A percentile compares a stretch with the other conserved stretches of the same genome.
Evolutionary conservation across 2,113 vertebrate species (phyloP).

Genomic region (Rhabdornis inornatus): DNA sequence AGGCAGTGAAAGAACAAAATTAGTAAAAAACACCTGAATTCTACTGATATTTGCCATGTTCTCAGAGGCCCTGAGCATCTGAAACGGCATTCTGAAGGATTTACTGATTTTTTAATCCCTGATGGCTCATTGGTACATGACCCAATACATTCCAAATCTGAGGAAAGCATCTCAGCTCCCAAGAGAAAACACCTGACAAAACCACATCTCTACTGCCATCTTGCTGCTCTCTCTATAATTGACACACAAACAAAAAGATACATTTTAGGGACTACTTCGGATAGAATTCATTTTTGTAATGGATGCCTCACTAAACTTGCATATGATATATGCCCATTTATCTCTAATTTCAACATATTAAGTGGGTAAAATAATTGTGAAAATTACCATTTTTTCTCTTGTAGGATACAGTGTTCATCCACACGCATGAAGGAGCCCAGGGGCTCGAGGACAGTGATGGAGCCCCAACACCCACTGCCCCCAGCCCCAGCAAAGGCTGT

Average conservation of each 20-base stretch:
- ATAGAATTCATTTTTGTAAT: neutral
- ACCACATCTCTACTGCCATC: constrained; percentile 56
- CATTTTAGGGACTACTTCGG: neutral
- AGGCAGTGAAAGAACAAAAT: neutral
- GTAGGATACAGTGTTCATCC: neutral
- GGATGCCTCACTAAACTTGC: neutral
- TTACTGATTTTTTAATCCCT: neutral
- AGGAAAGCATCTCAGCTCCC: neutral
- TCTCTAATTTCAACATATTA: neutral
- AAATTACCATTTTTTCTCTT: neutral
- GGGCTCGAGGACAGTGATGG: fast-evolving
- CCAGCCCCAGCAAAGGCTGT: neutral
- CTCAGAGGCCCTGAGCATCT: neutral
- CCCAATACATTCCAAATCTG: neutral
- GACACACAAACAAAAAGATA: neutral
- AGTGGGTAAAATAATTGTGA: fast-evolving
- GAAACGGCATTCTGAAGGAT: neutral
- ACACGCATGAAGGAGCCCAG: neutral
- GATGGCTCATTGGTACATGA: neutral
- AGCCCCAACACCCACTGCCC: fast-evolving
- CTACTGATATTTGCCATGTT: neutral
- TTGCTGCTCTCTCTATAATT: neutral
- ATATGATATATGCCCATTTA: neutral
- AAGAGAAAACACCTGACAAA: neutral
- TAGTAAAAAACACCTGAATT: neutral